phyloP scores from a whole-genome alignment of 2,888 invertebrate genomes.

The Iselma pallidipennis region DNA sequence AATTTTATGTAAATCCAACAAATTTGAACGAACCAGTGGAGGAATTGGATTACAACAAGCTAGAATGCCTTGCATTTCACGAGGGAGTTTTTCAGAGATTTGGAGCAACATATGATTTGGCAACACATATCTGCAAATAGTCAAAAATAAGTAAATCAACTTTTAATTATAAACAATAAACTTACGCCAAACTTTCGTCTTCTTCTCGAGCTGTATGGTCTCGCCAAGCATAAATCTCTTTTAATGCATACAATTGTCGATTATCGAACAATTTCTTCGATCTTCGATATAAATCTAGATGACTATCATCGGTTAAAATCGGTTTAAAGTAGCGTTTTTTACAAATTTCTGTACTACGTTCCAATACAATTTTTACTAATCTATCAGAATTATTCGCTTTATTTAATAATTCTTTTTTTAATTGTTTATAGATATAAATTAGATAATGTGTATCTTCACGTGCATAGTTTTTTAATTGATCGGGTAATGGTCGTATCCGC shows the following conservation, averaged over 20 bases:
- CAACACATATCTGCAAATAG: slow-evolving; percentile 75
- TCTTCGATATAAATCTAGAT: slow-evolving; percentile 75
- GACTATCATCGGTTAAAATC: slow-evolving; percentile 67
- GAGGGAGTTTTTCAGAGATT: slow-evolving; percentile 83
- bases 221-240: slow-evolving; percentile 84
- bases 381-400: slow-evolving; percentile 64
- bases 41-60: slow-evolving; percentile 95
- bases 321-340: slow-evolving; percentile 80
- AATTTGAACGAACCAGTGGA: slow-evolving; percentile 63
- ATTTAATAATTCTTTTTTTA: slow-evolving; percentile 75
- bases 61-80: slow-evolving; percentile 90
- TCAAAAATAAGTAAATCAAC: slow-evolving; percentile 11
- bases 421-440: slow-evolving; percentile 81
- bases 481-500: slow-evolving; percentile 87
- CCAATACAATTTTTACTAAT: slow-evolving; percentile 70
- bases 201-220: slow-evolving; percentile 80
- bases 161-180: slow-evolving; percentile 16
- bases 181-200: slow-evolving; percentile 86
- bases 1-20: slow-evolving; percentile 66
- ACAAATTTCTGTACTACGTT: slow-evolving; percentile 76
- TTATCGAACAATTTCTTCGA: slow-evolving; percentile 82
- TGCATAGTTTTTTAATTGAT: slow-evolving; percentile 82
- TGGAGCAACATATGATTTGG: slow-evolving; percentile 96
- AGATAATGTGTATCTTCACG: slow-evolving; percentile 94
- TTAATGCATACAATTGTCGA: slow-evolving; percentile 81